Base-by-base conservation (phyloP, 2,797 vertebrate species). In the Sebastes itinus region DNA sequence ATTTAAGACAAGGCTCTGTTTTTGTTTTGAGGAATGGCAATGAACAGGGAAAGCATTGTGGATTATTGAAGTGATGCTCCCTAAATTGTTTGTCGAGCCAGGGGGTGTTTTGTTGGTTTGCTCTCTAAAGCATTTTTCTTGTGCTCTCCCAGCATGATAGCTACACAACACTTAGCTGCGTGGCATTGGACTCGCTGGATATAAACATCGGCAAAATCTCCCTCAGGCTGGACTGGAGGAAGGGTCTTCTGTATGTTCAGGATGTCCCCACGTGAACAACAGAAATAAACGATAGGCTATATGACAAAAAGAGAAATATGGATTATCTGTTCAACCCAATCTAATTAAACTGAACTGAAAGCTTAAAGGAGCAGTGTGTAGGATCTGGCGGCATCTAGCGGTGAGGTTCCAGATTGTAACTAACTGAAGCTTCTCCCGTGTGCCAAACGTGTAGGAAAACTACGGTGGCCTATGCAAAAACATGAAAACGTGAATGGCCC, bases 31-130 rank as follows among this genome's bases (percentile, higher is more conserved):
- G 78, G 63, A 72, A 85, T 70, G 81, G 66, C 71, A 54, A 76
- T 74, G 38, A 64, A 72, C 58, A 59, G 35, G 46, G 59, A 85
- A 67, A 75, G 77, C 42, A 61, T 64, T 58, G 72, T 74, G 73
- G 75, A 82, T 86, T 85, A 77, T 78, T 85, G 68, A 90, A 85
- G 80, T 62, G 78, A 80, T 75, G 75, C 76, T 77, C 46, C 35
- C 75, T 82, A 85, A 87, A 86, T 60, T 81, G 82, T 92, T 88
- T 84, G 72, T 86, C 69, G 69, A 69, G 84, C 72, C 81, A 55
- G 60, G 63, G 73, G 72, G 7, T 83, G 86, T 84, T 83, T 76
- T 78, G 84, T 80, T 72, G 73, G 62, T 83, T 67, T 69, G 67
- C 67, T 87, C 71, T 68, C 62, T 55, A 82, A 87, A 89, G 74